phyloP scores from a whole-genome alignment of 2,888 invertebrate species.

The Sisyra terminalis region DNA sequence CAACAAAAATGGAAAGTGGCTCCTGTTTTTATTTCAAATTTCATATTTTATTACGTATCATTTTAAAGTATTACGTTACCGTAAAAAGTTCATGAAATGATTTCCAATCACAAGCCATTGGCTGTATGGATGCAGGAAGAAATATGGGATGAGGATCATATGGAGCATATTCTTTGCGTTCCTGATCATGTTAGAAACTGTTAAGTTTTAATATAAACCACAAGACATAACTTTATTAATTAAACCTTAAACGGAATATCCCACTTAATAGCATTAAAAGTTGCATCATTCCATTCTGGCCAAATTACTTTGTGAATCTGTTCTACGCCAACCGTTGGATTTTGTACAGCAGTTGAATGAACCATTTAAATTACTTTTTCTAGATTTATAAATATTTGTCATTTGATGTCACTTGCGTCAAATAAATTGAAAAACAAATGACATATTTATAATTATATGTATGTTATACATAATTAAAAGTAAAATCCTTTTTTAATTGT shows the following conservation, averaged over 20 bases:
- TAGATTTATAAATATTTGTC: background rate
- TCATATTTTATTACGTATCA: too few relatives aligned
- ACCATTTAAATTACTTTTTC: background rate
- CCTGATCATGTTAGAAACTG: background rate
- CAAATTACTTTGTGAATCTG: constrained; percentile 5
- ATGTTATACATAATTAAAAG: too few relatives aligned
- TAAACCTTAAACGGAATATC: constrained; percentile 1
- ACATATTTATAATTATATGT: too few relatives aligned
- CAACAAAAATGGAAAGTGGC: too few relatives aligned
- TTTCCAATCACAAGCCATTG: background rate
- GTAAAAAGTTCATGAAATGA: background rate
- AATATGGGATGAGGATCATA: background rate
- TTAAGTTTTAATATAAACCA: background rate
- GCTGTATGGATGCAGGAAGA: background rate
- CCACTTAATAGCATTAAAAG: constrained; percentile 14
- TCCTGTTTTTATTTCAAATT: too few relatives aligned
- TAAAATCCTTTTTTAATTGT: too few relatives aligned
- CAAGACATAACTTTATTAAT: background rate
- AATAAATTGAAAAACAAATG: background rate
- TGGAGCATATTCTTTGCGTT: background rate
- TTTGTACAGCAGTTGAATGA: background rate
- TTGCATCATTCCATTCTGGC: constrained; percentile 21
- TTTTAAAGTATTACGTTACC: too few relatives aligned
- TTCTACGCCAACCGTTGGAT: background rate
- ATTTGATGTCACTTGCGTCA: background rate